Evolutionary conservation across 2,797 vertebrate genomes (phyloP).

Genomic region (Myiothlypis coronata): DNA sequence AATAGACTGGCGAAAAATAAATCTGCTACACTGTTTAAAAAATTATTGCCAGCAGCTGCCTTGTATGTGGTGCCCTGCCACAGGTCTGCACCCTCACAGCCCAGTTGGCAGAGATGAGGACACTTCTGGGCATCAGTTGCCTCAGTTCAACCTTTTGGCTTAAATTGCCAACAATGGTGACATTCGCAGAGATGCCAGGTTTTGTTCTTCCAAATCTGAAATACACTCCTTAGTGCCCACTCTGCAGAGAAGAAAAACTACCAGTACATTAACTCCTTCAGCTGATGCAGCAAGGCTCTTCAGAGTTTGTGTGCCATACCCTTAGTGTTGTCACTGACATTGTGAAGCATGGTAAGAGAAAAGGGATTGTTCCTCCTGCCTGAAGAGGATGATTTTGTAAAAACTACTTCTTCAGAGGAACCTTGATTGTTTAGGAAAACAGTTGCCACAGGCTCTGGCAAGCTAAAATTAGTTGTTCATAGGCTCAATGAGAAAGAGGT

Average conservation of each 20-base stretch:
- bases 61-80: rapidly evolving
- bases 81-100: not conserved
- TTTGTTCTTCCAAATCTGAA: rapidly evolving
- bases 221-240: rapidly evolving
- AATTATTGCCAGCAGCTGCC: not conserved
- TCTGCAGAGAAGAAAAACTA: not conserved
- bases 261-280: not conserved
- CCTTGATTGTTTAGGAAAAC: not conserved
- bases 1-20: not conserved
- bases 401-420: not conserved
- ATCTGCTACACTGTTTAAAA: not conserved
- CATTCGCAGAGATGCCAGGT: not conserved
- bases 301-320: not conserved
- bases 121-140: not conserved
- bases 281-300: rapidly evolving
- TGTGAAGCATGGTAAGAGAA: not conserved
- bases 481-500: not conserved
- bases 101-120: rapidly evolving
- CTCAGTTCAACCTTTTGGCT: not conserved
- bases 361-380: not conserved
- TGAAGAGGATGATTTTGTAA: not conserved
- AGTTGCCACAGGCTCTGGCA: not conserved
- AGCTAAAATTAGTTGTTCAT: not conserved
- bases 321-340: not conserved
- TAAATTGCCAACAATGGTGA: not conserved